Evolutionary conservation across 1,140 invertebrate species (phyloP), one percentile per base, ranked within the genome.

Genomic region (Yoshiicerus persimilis): DNA sequence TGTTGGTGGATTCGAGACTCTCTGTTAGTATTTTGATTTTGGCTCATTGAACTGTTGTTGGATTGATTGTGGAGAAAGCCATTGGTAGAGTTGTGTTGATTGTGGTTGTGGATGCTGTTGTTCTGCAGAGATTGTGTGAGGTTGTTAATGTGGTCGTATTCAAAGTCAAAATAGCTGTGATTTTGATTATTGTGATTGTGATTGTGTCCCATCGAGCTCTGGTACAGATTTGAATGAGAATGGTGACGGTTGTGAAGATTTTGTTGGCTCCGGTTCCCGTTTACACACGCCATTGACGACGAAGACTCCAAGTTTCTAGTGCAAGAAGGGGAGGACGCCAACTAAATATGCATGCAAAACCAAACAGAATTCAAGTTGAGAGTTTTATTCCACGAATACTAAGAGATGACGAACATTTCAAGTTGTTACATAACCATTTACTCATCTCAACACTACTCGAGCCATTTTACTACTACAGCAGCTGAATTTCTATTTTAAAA

Each of bases 171-270:
- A 32, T 30, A 75, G 77, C 77, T 83, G 83, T 30, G 13, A 23
- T 84, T 25, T 23, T 38, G 25, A n/a, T 84, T 41, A 23, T 84
- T 38, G 39, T 84, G 80, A 41, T 47, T 41, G 25, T 56, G 83
- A 84, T 84, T 41, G 41, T 84, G 83, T 34, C 83, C 75, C 32
- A 80, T 38, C 9, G 34, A 32, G 34, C 4, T 38, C 75, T 80
- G 75, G 75, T 80, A 80, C 3, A 36, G 75, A 80, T 80, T 34
- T 80, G 75, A 80, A 84, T 84, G 38, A 30, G 38, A 32, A 47
- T 84, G 83, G 32, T 84, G 83, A 84, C 83, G 38, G 83, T 84
- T 84, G 83, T 84, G 83, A 25, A 25, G 83, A 84, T 47, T 41
- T 47, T 56, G 38, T 84, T 84, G 83, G 83, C 83, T 56, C 38